Conservation (phyloP, 1,140 invertebrate species). For the Pogonomyrmex californicus region DNA sequence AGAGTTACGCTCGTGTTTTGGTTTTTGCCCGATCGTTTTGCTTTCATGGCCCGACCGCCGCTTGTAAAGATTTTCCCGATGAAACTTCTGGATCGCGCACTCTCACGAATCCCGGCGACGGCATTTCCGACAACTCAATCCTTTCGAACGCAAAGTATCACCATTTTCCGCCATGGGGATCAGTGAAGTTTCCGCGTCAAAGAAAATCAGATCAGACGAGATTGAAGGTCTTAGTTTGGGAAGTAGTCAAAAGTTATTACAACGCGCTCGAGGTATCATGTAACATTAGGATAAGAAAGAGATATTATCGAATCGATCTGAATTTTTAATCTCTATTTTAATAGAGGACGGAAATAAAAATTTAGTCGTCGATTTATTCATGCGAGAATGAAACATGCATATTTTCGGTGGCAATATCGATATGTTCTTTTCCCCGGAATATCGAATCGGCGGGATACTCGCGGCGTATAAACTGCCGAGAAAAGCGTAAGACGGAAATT, state of each 20-base stretch:
- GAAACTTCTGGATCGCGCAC: slow-evolving; percentile 53
- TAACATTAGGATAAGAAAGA: background rate
- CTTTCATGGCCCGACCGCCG: slow-evolving; percentile 6
- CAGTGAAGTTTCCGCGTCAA: background rate
- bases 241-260: background rate
- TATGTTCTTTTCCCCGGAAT: background rate
- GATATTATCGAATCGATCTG: background rate
- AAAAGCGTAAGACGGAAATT: slow-evolving; percentile 56
- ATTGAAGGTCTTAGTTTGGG: slow-evolving; percentile 7
- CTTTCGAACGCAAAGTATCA: slow-evolving; percentile 27
- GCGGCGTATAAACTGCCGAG: background rate
- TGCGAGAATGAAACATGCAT: background rate
- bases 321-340: background rate
- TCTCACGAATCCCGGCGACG: slow-evolving; percentile 16
- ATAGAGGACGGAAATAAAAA: background rate
- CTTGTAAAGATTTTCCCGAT: slow-evolving; percentile 54
- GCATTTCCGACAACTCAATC: slow-evolving; percentile 45
- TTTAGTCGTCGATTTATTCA: background rate
- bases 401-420: background rate
- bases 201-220: background rate
- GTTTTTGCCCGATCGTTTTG: slow-evolving; percentile 65
- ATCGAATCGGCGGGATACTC: slow-evolving; percentile 3
- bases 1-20: slow-evolving; percentile 62
- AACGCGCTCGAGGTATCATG: background rate
- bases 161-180: background rate